These are phyloP conservation scores for Tachysurus vachellii DNA, from an alignment of 2,113 vertebrate species.

Conservation along the genomic window DNA sequence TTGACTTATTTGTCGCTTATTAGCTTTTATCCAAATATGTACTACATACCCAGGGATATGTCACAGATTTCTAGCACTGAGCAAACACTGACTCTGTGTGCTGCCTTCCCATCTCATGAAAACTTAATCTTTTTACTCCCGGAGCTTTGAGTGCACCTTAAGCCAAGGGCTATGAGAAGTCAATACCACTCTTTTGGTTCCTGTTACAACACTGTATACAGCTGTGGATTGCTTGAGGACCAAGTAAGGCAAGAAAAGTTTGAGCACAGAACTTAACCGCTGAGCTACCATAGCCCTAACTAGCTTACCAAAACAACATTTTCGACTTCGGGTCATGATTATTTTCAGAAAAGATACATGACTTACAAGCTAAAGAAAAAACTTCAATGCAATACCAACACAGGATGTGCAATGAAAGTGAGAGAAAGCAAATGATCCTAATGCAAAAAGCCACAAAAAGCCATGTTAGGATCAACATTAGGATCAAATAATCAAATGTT, in stretches of 20 bases:
- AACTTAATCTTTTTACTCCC: not conserved
- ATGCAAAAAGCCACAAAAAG: not conserved
- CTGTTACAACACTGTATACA: not conserved
- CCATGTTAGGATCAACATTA: not conserved
- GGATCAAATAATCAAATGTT: not conserved
- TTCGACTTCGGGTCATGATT: not conserved
- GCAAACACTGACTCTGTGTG: not conserved
- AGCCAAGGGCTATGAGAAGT: not conserved
- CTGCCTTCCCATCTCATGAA: not conserved
- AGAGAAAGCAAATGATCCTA: not conserved
- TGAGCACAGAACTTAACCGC: not conserved
- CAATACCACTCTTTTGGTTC: not conserved
- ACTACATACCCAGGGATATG: not conserved
- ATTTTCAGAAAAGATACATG: not conserved
- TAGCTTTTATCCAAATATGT: not conserved
- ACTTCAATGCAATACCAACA: not conserved
- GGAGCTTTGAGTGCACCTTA: not conserved
- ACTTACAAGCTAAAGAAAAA: not conserved
- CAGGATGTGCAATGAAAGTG: not conserved
- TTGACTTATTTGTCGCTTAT: not conserved
- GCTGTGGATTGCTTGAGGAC: not conserved
- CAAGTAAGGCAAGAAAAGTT: not conserved
- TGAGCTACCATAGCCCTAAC: not conserved
- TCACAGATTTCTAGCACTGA: not conserved
- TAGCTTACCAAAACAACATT: not conserved